Evolutionary conservation across 2,888 invertebrate genomes (phyloP), one percentile per base, ranked within the genome.

Genomic region (Tenthredo notha): DNA sequence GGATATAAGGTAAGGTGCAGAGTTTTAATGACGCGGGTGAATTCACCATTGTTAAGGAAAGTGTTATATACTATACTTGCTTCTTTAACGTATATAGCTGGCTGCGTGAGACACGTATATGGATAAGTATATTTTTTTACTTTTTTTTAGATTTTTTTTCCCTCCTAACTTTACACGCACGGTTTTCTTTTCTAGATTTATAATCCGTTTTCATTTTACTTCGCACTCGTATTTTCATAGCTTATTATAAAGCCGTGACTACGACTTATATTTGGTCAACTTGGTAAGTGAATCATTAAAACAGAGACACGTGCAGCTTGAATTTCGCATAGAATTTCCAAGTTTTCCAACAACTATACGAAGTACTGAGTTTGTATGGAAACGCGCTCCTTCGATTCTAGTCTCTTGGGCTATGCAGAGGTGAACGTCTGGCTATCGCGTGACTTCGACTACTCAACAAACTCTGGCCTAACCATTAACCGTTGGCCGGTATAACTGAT

Each of bases 371-470:
- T 67, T 67, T 33, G 18, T 10, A 33, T 25, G 29, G 33, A 33
- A 18, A 33, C 25, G 67, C 33, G 67, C 25, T 40, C 54, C 15
- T 61, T 40, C 40, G 58, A 9, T 80, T 58, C n/a, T 61, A 40
- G 80, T 80, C 33, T 61, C 37, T 80, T 12, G 61, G 61, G 29
- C 25, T n/a, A 37, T 61, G 80, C 80, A 80, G 37, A 80, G 58
- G 58, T 80, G 54, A 54, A 77, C 40, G 80, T 58, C 40, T 80
- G 61, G 61, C 80, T 61, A 80, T 80, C 80, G 80, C 80, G 80
- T 80, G 80, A 61, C 80, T 61, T 21, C n/a, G 15, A 80, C 80
- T 40, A 80, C 80, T 61, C 40, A 61, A 40, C 33, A 58, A 80
- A 80, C 80, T 61, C 80, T 40, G 40, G 61, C 40, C 21, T 77